These are phyloP conservation scores for Serranochromis macrocephalus DNA, from an alignment of 2,113 vertebrate genomes.

Conservation along the genomic window DNA sequence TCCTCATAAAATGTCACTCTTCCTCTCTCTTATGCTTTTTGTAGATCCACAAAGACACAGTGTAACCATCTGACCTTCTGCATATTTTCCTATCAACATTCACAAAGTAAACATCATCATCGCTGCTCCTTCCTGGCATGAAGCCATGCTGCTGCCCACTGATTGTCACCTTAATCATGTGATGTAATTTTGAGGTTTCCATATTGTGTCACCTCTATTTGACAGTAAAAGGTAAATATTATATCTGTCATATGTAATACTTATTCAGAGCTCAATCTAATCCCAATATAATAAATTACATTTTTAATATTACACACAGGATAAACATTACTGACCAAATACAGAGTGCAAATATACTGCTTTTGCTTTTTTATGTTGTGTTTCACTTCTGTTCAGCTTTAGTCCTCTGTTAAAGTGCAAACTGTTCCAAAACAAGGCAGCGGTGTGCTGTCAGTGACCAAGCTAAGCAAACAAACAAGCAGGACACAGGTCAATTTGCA, in stretches of 20 bases:
- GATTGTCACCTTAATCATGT: background rate
- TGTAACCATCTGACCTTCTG: background rate
- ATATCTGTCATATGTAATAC: background rate
- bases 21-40: background rate
- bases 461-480: background rate
- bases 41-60: background rate
- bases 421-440: background rate
- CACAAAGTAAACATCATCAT: background rate
- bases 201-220: background rate
- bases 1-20: background rate
- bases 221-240: background rate
- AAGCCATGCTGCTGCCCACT: background rate
- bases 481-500: background rate
- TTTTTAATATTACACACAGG: background rate
- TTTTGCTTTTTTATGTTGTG: background rate
- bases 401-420: background rate
- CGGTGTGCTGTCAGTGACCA: background rate
- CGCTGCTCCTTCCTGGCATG: background rate
- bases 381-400: background rate
- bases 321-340: background rate
- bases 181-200: background rate
- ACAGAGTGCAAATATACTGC: background rate
- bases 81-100: background rate
- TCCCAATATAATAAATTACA: background rate
- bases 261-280: background rate